Conservation (phyloP, 2,113 vertebrate species). For the Coreoperca whiteheadi region DNA sequence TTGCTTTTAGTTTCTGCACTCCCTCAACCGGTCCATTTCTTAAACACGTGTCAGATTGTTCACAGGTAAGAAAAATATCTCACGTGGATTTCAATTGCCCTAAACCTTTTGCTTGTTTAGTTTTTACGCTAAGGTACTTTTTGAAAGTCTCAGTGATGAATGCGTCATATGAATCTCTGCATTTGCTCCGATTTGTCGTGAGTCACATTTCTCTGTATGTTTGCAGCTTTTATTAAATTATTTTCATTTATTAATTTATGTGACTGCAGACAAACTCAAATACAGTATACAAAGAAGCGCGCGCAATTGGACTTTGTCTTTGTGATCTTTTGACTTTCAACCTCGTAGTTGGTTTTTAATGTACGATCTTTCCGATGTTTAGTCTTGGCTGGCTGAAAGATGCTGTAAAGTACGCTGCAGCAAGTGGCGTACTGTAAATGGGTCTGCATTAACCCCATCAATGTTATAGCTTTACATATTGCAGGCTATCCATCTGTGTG, state of each 20-base stretch:
- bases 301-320: background rate
- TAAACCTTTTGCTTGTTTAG: background rate
- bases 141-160: background rate
- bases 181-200: background rate
- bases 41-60: background rate
- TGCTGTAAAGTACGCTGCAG: background rate
- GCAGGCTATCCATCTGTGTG: background rate
- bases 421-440: background rate
- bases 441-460: background rate
- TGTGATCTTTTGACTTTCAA: background rate
- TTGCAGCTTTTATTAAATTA: background rate
- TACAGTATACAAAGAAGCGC: background rate
- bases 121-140: background rate
- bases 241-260: background rate
- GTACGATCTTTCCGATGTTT: background rate
- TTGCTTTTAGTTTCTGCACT: conserved; percentile 3
- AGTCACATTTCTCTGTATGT: background rate
- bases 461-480: background rate
- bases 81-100: background rate
- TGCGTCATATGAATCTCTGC: background rate
- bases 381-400: background rate
- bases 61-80: conserved; percentile 12
- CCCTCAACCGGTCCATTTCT: background rate
- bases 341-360: background rate
- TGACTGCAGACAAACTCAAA: background rate